Percentiles rank a stretch among this genome's conserved stretches.
phyloP scores from a whole-genome alignment of 2,113 vertebrate genomes.

The Anas platyrhynchos region DNA sequence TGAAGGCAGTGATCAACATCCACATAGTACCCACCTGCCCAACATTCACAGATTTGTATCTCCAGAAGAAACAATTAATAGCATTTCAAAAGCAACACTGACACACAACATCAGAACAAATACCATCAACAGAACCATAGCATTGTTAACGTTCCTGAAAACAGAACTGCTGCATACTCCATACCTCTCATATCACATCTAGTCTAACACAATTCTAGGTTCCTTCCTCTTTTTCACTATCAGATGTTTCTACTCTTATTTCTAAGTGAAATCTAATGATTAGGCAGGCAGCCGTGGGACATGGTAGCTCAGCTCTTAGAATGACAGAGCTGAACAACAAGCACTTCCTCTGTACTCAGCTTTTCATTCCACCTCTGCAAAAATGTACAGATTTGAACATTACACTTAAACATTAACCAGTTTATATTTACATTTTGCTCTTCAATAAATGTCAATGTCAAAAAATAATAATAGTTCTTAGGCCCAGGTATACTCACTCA shows the following conservation, averaged over 20 bases:
- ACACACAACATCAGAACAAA: neutral
- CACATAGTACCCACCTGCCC: neutral
- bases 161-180: neutral
- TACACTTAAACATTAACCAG: neutral
- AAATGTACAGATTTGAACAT: neutral
- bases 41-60: neutral
- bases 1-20: neutral
- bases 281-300: neutral
- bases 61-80: neutral
- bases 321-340: neutral
- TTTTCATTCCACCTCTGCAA: neutral
- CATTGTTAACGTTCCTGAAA: neutral
- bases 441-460: neutral
- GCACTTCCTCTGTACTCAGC: neutral
- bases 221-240: neutral
- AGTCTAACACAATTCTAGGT: neutral
- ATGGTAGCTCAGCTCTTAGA: neutral
- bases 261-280: neutral
- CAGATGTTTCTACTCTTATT: neutral
- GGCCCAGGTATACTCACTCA: conserved; percentile 83
- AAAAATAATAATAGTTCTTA: neutral
- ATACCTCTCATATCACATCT: neutral
- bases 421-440: neutral
- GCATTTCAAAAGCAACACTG: neutral
- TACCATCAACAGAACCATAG: neutral